A percentile compares a stretch with the other conserved stretches of the same genome.
These are phyloP conservation scores for Guaruba guarouba DNA, from an alignment of 2,113 vertebrate species.

Conservation along the genomic window DNA sequence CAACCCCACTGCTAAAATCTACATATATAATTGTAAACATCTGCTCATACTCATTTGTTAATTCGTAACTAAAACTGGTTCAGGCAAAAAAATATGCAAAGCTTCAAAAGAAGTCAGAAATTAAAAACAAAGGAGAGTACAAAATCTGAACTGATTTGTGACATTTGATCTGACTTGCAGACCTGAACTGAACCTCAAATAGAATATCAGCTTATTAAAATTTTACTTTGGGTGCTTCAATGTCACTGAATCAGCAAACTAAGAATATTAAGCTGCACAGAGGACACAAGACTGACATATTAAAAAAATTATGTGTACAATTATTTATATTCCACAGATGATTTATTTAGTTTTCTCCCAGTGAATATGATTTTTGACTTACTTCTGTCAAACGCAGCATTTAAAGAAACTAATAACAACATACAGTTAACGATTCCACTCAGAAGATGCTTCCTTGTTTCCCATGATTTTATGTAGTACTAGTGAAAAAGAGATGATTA, in stretches of 20 bases:
- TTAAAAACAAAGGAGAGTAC: neutral
- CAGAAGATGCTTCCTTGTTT: neutral
- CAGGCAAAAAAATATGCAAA: neutral
- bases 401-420: neutral
- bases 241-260: neutral
- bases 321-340: neutral
- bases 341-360: neutral
- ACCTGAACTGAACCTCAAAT: neutral
- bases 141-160: neutral
- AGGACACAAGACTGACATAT: neutral
- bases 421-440: fast-evolving
- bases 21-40: neutral
- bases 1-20: neutral
- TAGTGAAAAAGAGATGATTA: neutral
- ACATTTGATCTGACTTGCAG: neutral
- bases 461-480: neutral
- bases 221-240: neutral
- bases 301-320: neutral
- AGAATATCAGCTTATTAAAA: neutral
- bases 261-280: neutral
- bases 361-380: neutral
- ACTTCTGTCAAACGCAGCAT: neutral
- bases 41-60: neutral
- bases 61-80: neutral
- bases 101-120: neutral